These are phyloP conservation scores for Brachionus asplanchnoidis DNA, from an alignment of 1,140 invertebrate species.

Conservation along the genomic window DNA sequence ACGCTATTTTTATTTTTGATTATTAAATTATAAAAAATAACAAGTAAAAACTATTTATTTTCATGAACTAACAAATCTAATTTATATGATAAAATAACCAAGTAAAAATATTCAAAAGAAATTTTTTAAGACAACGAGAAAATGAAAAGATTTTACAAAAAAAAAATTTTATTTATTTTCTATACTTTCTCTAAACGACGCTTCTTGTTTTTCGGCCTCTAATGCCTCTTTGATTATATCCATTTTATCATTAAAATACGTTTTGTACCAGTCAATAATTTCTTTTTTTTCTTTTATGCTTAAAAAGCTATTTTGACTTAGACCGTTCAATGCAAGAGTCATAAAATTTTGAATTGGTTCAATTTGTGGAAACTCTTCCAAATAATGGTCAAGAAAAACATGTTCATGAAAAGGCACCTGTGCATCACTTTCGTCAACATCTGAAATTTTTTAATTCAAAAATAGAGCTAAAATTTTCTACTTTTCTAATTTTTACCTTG, in stretches of 20 bases:
- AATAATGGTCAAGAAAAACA: slow-evolving; percentile 33
- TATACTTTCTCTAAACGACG: not conserved
- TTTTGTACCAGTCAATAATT: slow-evolving; percentile 19
- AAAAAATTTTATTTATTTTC: not conserved
- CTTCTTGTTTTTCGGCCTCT: not conserved
- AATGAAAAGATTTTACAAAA: not conserved
- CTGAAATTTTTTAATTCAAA: not conserved
- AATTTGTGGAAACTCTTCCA: slow-evolving; percentile 25
- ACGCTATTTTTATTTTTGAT: not conserved
- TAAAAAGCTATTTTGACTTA: slow-evolving; percentile 19
- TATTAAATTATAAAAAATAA: not conserved
- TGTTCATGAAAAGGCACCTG: slow-evolving; percentile 33
- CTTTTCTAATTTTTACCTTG: slow-evolving; percentile 65
- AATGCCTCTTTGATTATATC: slow-evolving; percentile 34
- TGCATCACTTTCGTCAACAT: not conserved
- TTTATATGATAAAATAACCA: not conserved
- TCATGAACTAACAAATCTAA: not conserved
- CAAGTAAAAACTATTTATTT: not conserved
- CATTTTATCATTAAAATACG: slow-evolving; percentile 34
- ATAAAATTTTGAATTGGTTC: slow-evolving; percentile 32
- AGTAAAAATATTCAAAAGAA: not conserved
- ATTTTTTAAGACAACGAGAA: not conserved
- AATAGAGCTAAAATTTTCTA: not conserved
- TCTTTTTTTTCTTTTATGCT: slow-evolving; percentile 18
- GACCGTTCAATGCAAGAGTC: not conserved